A percentile compares a stretch with the other conserved stretches of the same genome.
phyloP scores from a whole-genome alignment of 2,113 vertebrate species.

The Gopherus flavomarginatus region DNA sequence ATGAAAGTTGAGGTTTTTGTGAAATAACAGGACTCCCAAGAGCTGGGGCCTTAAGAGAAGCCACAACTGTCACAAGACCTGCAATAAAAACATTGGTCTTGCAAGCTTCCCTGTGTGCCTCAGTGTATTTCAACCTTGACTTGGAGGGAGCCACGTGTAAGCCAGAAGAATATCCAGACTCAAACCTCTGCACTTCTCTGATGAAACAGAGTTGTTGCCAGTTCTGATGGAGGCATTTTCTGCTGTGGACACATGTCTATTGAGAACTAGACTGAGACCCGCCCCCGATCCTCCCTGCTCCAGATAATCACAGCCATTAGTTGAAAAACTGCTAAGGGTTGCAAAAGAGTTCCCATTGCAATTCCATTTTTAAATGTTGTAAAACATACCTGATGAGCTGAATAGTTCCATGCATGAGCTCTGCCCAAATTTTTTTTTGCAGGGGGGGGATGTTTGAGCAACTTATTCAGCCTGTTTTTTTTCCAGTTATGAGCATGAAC shows the following conservation, averaged over 20 bases:
- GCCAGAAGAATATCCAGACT: background rate
- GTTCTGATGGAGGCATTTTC: background rate
- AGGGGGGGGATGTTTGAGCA: background rate
- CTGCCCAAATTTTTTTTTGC: background rate
- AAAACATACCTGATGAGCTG: background rate
- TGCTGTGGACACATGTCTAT: background rate
- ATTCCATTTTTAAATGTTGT: background rate
- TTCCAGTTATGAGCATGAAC: background rate
- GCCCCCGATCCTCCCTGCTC: accelerated
- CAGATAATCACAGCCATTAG: background rate
- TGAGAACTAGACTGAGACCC: background rate
- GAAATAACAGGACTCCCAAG: background rate
- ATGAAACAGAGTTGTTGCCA: background rate
- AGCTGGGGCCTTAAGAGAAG: background rate
- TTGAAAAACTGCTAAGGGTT: background rate
- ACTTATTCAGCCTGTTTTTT: background rate
- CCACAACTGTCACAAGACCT: background rate
- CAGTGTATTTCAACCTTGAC: background rate
- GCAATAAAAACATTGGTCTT: background rate
- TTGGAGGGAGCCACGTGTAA: background rate
- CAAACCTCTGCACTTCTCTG: background rate
- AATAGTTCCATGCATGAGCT: background rate
- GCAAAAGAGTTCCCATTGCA: background rate
- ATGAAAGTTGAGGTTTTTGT: background rate
- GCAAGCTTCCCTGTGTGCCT: no score